Conservation (phyloP, 1,140 invertebrate genomes). For the Gonioctena quinquepunctata region DNA sequence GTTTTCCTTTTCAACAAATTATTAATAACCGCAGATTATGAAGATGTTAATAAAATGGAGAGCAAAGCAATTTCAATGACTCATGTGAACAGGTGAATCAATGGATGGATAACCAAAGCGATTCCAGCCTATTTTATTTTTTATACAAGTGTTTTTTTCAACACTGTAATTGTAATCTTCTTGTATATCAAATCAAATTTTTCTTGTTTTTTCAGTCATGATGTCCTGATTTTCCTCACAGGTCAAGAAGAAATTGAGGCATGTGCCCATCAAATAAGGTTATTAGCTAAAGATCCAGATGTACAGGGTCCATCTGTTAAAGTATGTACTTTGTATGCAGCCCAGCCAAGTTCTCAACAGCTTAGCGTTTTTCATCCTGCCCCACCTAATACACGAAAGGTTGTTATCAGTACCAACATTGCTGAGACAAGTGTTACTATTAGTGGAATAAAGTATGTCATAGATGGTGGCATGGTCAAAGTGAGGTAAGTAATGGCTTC, state of each 20-base stretch:
- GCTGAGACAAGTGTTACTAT: slow-evolving; percentile 98
- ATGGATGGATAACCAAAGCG: no score
- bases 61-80: no score
- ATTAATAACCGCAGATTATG: no score
- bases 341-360: slow-evolving; percentile 77
- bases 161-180: no score
- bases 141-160: no score
- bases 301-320: slow-evolving; percentile 63
- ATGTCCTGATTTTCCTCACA: slow-evolving; percentile 96
- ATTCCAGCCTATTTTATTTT: no score
- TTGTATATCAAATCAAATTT: no score
- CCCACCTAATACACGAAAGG: slow-evolving; percentile 74
- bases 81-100: no score
- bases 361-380: slow-evolving; percentile 76
- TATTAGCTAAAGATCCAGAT: slow-evolving; percentile 70
- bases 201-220: slow-evolving; percentile 75
- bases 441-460: slow-evolving; percentile 88
- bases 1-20: no score
- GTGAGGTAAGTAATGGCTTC: slow-evolving; percentile 65
- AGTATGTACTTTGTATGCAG: slow-evolving; percentile 83
- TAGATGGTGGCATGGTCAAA: slow-evolving; percentile 96
- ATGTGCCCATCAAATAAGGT: slow-evolving; percentile 74
- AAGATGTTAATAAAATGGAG: no score
- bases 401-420: slow-evolving; percentile 96
- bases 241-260: slow-evolving; percentile 98